Conservation (phyloP, 64 coral and sea anemone genomes). For the Montipora foliosa region DNA sequence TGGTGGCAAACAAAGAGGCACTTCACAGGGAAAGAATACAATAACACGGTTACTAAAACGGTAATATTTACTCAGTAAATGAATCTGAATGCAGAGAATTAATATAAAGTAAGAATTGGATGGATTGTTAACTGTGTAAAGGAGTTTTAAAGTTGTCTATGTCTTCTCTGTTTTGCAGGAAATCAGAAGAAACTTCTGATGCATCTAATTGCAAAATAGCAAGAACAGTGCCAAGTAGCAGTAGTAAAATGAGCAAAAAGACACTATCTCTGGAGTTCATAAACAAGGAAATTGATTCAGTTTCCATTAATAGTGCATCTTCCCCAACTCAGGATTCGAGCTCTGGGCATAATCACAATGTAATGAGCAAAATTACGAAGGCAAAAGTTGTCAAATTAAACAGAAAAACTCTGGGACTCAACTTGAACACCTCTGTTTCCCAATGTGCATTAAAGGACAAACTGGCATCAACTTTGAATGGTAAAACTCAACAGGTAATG, state of each 20-base stretch:
- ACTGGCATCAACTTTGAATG: conserved; percentile 14
- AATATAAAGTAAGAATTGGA: too few species aligned
- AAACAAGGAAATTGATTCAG: conserved; percentile 4
- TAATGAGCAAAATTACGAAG: conserved; percentile 7
- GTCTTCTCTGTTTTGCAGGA: neutral
- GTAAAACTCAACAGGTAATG: conserved; percentile 13
- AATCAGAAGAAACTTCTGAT: conserved; percentile 16
- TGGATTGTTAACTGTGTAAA: neutral
- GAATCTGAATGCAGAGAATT: too few species aligned
- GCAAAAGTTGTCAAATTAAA: conserved; percentile 62
- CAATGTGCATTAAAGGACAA: neutral
- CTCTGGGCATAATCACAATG: neutral
- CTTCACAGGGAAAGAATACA: neutral
- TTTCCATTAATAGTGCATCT: neutral
- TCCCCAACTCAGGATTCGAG: neutral
- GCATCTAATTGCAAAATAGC: conserved; percentile 5
- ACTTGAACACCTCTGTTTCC: neutral
- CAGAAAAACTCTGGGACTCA: conserved; percentile 47
- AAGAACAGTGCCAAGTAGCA: neutral
- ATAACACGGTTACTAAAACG: conserved; percentile 12
- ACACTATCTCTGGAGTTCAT: neutral
- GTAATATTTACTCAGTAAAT: neutral
- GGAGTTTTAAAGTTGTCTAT: neutral
- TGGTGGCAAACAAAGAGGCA: conserved; percentile 1
- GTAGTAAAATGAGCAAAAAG: conserved; percentile 7